Evolutionary conservation across 2,113 vertebrate genomes (phyloP).

Genomic region (Bathybates hornii): DNA sequence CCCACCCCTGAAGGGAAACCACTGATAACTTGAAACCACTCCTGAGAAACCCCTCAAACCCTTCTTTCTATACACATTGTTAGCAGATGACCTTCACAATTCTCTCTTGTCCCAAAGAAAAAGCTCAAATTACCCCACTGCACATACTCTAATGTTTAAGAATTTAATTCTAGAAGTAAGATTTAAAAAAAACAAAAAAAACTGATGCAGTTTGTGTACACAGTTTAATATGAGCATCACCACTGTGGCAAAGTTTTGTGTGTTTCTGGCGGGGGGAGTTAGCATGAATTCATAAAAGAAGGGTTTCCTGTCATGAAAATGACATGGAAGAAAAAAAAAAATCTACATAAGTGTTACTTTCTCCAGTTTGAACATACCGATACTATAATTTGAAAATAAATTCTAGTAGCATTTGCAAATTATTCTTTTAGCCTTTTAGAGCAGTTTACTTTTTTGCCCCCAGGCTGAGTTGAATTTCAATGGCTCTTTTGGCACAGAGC

Average conservation of each 20-base stretch:
- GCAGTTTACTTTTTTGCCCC: not conserved
- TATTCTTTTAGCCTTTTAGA: not conserved
- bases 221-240: not conserved
- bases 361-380: not conserved
- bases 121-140: not conserved
- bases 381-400: not conserved
- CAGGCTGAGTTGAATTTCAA: not conserved
- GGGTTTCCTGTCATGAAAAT: not conserved
- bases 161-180: not conserved
- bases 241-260: not conserved
- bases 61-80: not conserved
- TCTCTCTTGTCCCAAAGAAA: not conserved
- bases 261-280: too few species aligned
- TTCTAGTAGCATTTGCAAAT: not conserved
- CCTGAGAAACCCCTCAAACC: not conserved
- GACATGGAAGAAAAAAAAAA: not conserved
- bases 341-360: not conserved
- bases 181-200: not conserved
- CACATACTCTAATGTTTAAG: not conserved
- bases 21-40: not conserved
- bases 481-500: not conserved
- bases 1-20: not conserved
- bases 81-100: not conserved
- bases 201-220: too few species aligned
- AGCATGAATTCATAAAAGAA: not conserved